Conservation (phyloP, 2,888 invertebrate species). For the Watsonalla cultraria region DNA sequence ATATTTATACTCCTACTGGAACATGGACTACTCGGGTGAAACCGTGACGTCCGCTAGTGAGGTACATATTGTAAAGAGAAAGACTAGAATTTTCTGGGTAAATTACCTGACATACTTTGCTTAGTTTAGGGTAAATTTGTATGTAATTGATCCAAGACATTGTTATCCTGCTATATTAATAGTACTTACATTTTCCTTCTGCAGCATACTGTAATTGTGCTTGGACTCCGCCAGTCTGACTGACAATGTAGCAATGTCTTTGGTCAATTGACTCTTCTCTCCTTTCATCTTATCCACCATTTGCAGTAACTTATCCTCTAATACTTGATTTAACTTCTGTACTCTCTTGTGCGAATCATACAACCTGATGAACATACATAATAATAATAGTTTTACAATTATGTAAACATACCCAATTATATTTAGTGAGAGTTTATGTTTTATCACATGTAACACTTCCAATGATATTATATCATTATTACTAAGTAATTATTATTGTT, state of each 20-base stretch:
- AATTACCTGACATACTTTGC: no score
- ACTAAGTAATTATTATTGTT: no score
- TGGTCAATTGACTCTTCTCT: slow-evolving; percentile 91
- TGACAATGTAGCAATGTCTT: slow-evolving; percentile 91
- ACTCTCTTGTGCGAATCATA: slow-evolving; percentile 96
- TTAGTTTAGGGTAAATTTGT: neutral
- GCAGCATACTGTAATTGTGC: slow-evolving; percentile 88
- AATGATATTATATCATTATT: no score
- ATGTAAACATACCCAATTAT: no score
- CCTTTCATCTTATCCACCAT: slow-evolving; percentile 95
- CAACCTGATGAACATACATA: slow-evolving; percentile 75
- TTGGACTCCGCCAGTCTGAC: slow-evolving; percentile 91
- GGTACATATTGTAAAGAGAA: no score
- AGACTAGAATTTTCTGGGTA: no score
- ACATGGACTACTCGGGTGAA: no score
- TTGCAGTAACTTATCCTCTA: slow-evolving; percentile 95
- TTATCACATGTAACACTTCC: no score
- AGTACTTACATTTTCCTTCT: slow-evolving; percentile 89
- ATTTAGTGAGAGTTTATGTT: no score
- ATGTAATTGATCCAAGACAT: neutral
- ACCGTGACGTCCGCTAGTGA: no score
- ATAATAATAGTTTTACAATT: neutral
- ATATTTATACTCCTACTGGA: no score
- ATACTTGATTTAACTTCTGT: slow-evolving; percentile 95
- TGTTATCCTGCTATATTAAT: neutral